A percentile compares a stretch with the other conserved stretches of the same genome.
These are phyloP conservation scores for Salpingus planirostris DNA, from an alignment of 2,888 invertebrate species.

Conservation along the genomic window DNA sequence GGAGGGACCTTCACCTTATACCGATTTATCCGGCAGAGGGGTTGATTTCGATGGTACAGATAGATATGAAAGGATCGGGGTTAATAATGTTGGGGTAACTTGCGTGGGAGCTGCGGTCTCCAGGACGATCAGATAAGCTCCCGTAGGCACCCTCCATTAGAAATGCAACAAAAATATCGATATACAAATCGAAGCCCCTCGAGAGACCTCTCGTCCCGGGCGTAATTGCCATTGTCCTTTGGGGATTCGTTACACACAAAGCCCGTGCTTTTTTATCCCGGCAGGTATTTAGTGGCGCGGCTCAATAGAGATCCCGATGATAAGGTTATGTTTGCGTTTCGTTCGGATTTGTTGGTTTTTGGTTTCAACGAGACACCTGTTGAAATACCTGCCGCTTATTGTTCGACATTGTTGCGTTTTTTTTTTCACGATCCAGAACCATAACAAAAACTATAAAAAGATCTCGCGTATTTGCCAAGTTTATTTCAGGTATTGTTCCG, in stretches of 20 bases:
- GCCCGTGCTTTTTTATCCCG: too few species aligned
- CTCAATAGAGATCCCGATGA: conserved; percentile 13
- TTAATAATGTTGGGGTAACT: too few species aligned
- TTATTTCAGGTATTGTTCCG: too few species aligned
- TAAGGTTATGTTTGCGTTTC: conserved; percentile 23
- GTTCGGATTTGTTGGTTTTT: conserved; percentile 17
- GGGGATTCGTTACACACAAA: conserved; percentile 7
- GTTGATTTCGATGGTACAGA: too few species aligned
- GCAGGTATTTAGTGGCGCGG: conserved; percentile 23
- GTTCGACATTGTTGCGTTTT: too few species aligned
- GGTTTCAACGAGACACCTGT: conserved; percentile 22
- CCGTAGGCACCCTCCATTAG: conserved; percentile 21
- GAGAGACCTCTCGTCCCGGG: too few species aligned
- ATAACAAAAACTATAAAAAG: too few species aligned
- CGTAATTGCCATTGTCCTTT: conserved; percentile 15
- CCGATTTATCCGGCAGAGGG: too few species aligned
- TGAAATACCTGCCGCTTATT: conserved; percentile 16
- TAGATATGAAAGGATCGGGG: too few species aligned
- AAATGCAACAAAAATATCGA: conserved; percentile 17
- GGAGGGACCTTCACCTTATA: too few species aligned
- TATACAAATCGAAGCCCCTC: conserved; percentile 11
- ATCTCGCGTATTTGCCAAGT: too few species aligned
- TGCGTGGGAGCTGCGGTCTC: conserved; percentile 30
- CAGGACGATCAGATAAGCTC: conserved; percentile 24
- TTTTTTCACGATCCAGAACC: too few species aligned